phyloP scores from a whole-genome alignment of 2,113 vertebrate species.

The Brachionichthys hirsutus region DNA sequence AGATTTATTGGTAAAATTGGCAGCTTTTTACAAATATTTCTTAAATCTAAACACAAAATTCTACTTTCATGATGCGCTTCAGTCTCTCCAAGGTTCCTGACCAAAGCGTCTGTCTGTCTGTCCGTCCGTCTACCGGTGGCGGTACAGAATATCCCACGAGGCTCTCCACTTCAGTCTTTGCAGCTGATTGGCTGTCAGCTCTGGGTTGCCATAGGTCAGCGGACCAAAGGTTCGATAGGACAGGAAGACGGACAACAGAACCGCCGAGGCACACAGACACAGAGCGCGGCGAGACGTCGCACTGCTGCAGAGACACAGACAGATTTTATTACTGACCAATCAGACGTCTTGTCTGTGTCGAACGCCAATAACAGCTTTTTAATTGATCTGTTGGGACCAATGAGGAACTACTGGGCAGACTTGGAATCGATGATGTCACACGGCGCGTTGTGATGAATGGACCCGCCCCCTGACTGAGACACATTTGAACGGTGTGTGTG shows the following conservation, averaged over 20 bases:
- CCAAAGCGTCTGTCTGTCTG: too few species aligned
- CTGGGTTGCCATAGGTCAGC: slow-evolving; percentile 66
- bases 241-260: slow-evolving; percentile 35
- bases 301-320: slow-evolving; percentile 31
- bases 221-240: slow-evolving; percentile 60
- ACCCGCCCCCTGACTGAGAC: too few species aligned
- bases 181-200: slow-evolving; percentile 66
- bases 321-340: not conserved
- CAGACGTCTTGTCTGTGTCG: too few species aligned
- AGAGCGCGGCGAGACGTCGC: not conserved
- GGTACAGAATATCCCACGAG: slow-evolving; percentile 70
- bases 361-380: too few species aligned
- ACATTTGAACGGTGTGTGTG: slow-evolving; percentile 4
- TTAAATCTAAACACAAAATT: not conserved
- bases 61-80: too few species aligned
- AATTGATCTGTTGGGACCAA: too few species aligned
- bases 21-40: too few species aligned
- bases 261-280: slow-evolving; percentile 7
- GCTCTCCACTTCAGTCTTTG: slow-evolving; percentile 59
- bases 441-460: too few species aligned
- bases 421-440: too few species aligned
- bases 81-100: not conserved
- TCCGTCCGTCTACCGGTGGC: slow-evolving; percentile 32
- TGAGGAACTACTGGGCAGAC: too few species aligned
- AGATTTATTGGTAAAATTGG: too few species aligned